phyloP scores from a whole-genome alignment of 2,888 invertebrate genomes.

The Zelleria hepariella region DNA sequence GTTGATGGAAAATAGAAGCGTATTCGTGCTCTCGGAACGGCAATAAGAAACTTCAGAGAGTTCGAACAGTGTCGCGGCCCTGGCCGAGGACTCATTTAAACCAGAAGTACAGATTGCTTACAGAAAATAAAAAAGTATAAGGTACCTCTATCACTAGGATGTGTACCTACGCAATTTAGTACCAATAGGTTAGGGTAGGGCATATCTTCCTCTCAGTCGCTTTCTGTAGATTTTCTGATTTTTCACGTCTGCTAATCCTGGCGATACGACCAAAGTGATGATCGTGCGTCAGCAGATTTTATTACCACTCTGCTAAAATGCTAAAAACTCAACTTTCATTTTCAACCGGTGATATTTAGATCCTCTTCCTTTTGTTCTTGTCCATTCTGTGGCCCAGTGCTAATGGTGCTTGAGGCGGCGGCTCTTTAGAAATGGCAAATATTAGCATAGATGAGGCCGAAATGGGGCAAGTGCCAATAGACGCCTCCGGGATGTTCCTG shows the following conservation, averaged over 20 bases:
- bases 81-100: not conserved
- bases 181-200: too few relatives aligned
- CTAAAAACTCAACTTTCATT: too few relatives aligned
- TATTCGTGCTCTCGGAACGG: not conserved
- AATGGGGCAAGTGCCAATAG: constrained; percentile 50
- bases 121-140: too few relatives aligned
- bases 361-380: too few relatives aligned
- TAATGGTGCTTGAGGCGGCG: constrained; percentile 15
- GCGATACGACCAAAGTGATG: too few relatives aligned
- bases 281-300: too few relatives aligned
- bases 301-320: too few relatives aligned
- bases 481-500: constrained; percentile 3
- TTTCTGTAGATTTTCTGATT: too few relatives aligned
- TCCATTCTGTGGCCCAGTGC: not conserved
- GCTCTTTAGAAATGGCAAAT: constrained; percentile 25
- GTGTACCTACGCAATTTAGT: too few relatives aligned
- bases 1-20: not conserved
- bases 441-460: constrained; percentile 21
- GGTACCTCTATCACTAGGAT: too few relatives aligned
- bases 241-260: too few relatives aligned
- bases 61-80: not conserved
- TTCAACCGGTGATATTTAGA: not conserved
- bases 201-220: too few relatives aligned
- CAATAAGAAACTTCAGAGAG: not conserved
- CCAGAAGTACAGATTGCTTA: not conserved